These are phyloP conservation scores for Epicampocera succincta DNA, from an alignment of 2,888 invertebrate species.

Conservation along the genomic window DNA sequence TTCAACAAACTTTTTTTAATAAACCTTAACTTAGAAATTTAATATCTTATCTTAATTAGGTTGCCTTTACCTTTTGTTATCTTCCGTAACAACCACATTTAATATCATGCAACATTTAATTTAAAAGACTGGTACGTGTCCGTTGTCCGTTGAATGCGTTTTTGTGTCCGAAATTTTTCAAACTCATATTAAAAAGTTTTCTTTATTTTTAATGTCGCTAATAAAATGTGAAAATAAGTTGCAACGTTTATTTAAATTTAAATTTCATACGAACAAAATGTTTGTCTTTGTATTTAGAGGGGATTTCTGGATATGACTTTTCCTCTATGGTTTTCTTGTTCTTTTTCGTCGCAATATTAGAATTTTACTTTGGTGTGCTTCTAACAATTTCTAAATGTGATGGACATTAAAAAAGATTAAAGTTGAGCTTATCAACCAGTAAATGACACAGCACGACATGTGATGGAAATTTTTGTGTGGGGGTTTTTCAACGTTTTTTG, in stretches of 20 bases:
- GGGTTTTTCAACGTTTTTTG: constrained; percentile 22
- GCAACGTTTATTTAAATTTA: constrained; percentile 54
- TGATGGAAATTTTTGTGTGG: constrained; percentile 47
- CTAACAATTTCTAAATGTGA: constrained; percentile 58
- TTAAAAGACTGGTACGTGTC: constrained; percentile 43
- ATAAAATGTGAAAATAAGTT: constrained; percentile 63
- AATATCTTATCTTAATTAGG: constrained; percentile 47
- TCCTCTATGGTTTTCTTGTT: neutral
- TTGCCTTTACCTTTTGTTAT: constrained; percentile 50
- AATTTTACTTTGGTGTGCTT: constrained; percentile 40
- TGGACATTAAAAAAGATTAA: constrained; percentile 70
- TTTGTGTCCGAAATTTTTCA: constrained; percentile 43
- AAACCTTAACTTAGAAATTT: constrained; percentile 28
- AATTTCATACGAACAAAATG: constrained; percentile 29
- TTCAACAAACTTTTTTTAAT: constrained; percentile 13
- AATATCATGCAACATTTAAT: constrained; percentile 58
- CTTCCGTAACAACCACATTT: constrained; percentile 25
- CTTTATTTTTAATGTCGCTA: constrained; percentile 63
- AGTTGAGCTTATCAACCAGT: constrained; percentile 67
- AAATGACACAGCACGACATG: constrained; percentile 68
- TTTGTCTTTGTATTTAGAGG: constrained; percentile 34
- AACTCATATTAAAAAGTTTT: constrained; percentile 54
- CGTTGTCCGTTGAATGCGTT: constrained; percentile 39
- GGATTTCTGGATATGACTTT: constrained; percentile 33
- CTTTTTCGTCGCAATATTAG: constrained; percentile 47